These are phyloP conservation scores for Anhinga rufa DNA, from an alignment of 2,113 vertebrate genomes.

Conservation along the genomic window DNA sequence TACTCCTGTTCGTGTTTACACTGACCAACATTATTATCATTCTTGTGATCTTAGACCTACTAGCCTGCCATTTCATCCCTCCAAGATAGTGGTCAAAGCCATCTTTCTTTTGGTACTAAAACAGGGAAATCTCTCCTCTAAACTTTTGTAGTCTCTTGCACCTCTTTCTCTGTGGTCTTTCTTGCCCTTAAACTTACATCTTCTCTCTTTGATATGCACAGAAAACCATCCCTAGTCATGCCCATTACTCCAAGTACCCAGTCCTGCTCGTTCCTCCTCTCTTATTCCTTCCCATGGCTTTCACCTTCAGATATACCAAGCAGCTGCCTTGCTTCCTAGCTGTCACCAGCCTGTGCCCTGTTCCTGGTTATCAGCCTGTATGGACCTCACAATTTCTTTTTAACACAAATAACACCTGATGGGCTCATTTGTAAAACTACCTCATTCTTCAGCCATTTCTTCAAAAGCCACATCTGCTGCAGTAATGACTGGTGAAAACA, in stretches of 20 bases:
- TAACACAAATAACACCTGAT: neutral
- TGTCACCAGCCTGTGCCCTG: neutral
- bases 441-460: neutral
- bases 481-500: neutral
- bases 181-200: neutral
- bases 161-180: neutral
- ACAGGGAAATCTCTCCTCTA: neutral
- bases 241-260: neutral
- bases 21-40: neutral
- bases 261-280: neutral
- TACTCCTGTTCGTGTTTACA: neutral
- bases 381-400: neutral
- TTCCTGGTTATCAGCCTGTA: neutral
- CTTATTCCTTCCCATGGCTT: neutral
- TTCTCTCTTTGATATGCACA: neutral
- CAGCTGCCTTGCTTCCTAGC: neutral
- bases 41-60: neutral
- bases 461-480: neutral
- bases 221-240: neutral
- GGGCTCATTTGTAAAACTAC: neutral
- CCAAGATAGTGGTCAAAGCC: neutral
- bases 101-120: neutral
- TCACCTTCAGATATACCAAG: neutral
- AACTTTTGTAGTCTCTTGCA: neutral
- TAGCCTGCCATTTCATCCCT: neutral